phyloP scores from a whole-genome alignment of 2,797 vertebrate genomes.

The Cygnus olor region DNA sequence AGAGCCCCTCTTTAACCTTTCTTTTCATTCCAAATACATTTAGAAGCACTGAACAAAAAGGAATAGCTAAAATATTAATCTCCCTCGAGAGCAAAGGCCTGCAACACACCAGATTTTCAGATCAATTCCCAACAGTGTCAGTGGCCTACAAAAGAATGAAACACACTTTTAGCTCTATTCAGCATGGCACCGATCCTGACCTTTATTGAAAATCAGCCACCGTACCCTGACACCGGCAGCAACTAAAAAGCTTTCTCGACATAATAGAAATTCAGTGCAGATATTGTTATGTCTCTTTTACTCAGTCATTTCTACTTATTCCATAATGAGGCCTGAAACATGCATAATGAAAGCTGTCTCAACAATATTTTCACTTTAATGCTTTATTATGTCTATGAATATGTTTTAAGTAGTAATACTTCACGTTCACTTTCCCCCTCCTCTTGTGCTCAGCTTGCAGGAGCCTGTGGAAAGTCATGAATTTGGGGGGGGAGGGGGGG shows the following conservation, averaged over 20 bases:
- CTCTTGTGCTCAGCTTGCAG: slow-evolving; percentile 37
- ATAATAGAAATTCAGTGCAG: slow-evolving; percentile 93
- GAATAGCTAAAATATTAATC: slow-evolving; percentile 89
- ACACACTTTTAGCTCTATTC: slow-evolving; percentile 85
- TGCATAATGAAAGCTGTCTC: slow-evolving; percentile 96
- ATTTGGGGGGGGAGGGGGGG: neutral
- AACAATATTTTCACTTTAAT: slow-evolving; percentile 96
- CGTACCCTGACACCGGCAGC: slow-evolving; percentile 81
- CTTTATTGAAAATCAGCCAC: slow-evolving; percentile 84
- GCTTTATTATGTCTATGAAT: slow-evolving; percentile 91
- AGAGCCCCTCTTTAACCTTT: slow-evolving; percentile 89
- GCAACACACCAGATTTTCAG: slow-evolving; percentile 85
- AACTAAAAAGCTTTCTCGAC: slow-evolving; percentile 84
- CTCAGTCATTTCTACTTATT: slow-evolving; percentile 93
- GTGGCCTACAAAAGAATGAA: slow-evolving; percentile 83
- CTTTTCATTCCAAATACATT: slow-evolving; percentile 88
- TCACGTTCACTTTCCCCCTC: slow-evolving; percentile 56
- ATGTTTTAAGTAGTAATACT: slow-evolving; percentile 87
- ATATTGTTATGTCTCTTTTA: slow-evolving; percentile 87
- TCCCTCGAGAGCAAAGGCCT: slow-evolving; percentile 84
- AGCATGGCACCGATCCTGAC: slow-evolving; percentile 83
- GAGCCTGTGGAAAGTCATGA: slow-evolving; percentile 62
- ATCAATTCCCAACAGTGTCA: slow-evolving; percentile 86
- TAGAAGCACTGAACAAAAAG: slow-evolving; percentile 84
- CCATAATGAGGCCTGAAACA: slow-evolving; percentile 90